Evolutionary conservation across 2,888 invertebrate genomes (phyloP).

Genomic region (Luffia ferchaultella): DNA sequence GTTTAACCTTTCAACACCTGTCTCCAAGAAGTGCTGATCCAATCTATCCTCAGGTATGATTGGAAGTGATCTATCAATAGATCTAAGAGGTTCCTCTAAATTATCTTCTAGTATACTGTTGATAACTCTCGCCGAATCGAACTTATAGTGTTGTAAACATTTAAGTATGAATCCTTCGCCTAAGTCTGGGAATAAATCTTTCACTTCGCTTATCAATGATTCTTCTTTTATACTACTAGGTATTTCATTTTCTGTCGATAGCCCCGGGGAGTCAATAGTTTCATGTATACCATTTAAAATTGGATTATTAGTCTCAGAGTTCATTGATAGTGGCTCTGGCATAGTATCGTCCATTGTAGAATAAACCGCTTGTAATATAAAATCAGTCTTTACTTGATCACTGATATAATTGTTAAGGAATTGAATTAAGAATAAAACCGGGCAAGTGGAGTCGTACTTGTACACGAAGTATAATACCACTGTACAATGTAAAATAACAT

Average conservation of each 20-base stretch:
- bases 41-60: constrained; percentile 71
- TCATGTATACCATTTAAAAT: constrained; percentile 31
- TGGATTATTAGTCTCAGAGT: background rate
- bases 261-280: constrained; percentile 18
- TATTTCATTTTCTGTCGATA: constrained; percentile 36
- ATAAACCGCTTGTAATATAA: constrained; percentile 59
- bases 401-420: constrained; percentile 30
- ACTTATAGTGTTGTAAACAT: constrained; percentile 80
- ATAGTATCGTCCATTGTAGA: constrained; percentile 47
- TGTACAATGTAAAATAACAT: no score
- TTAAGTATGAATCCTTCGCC: constrained; percentile 79
- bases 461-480: no score
- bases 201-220: constrained; percentile 70
- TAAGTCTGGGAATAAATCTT: constrained; percentile 81
- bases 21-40: constrained; percentile 59
- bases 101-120: constrained; percentile 83
- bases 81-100: constrained; percentile 38
- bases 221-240: constrained; percentile 48
- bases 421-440: constrained; percentile 17
- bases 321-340: constrained; percentile 22
- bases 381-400: constrained; percentile 63
- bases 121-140: constrained; percentile 78
- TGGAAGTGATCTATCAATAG: constrained; percentile 59
- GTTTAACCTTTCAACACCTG: constrained; percentile 69
- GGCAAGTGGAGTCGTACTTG: background rate